These are phyloP conservation scores for Cyprinella venusta DNA, from an alignment of 2,797 vertebrate genomes.

Conservation along the genomic window DNA sequence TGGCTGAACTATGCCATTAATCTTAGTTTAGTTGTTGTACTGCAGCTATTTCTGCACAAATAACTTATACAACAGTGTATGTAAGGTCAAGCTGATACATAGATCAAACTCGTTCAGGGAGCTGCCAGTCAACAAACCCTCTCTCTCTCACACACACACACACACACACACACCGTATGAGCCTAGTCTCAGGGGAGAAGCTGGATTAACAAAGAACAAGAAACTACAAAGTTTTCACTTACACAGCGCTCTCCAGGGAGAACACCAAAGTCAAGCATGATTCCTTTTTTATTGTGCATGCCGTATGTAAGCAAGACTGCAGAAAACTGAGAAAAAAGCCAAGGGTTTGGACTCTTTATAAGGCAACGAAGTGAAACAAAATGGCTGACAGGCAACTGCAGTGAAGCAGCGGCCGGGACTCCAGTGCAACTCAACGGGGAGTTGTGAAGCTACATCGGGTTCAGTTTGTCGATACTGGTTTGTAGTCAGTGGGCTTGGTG, in stretches of 20 bases:
- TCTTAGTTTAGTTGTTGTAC: neutral
- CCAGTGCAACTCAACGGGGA: constrained; percentile 47
- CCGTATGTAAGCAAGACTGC: constrained; percentile 17
- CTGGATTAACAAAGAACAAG: constrained; percentile 43
- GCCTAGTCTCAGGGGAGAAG: neutral
- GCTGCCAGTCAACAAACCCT: neutral
- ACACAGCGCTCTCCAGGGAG: constrained; percentile 20
- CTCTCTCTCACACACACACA: neutral
- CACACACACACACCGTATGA: neutral
- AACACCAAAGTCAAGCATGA: constrained; percentile 27
- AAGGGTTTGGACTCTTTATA: constrained; percentile 30
- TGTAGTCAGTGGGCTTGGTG: constrained; percentile 43
- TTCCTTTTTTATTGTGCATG: constrained; percentile 37
- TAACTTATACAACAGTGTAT: constrained; percentile 28
- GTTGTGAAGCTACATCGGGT: constrained; percentile 46
- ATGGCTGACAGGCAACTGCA: constrained; percentile 49
- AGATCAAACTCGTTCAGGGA: constrained; percentile 18
- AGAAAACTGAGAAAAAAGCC: constrained; percentile 21
- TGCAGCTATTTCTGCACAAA: constrained; percentile 16
- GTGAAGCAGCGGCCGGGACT: constrained; percentile 51
- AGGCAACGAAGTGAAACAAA: constrained; percentile 50
- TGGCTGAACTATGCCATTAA: neutral
- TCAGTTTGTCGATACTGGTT: constrained; percentile 57
- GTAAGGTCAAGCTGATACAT: constrained; percentile 35
- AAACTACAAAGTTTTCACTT: constrained; percentile 47